Evolutionary conservation across 2,797 vertebrate genomes (phyloP).

Genomic region (Esox masquinongy): DNA sequence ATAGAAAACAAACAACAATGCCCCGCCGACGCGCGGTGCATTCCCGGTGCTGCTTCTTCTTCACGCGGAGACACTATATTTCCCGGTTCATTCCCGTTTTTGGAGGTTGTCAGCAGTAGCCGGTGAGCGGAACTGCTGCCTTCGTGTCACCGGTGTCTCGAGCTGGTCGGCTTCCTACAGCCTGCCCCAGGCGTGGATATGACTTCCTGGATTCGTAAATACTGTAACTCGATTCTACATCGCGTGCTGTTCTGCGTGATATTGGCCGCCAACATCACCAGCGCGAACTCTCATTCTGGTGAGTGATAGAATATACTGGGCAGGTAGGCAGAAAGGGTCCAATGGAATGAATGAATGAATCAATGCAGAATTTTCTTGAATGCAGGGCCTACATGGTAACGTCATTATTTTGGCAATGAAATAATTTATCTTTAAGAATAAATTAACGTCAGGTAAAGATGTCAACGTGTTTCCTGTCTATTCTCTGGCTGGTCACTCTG

Average conservation of each 20-base stretch:
- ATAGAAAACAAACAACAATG: conserved; percentile 3
- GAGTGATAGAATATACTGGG: neutral
- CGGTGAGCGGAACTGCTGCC: neutral
- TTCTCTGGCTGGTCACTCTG: neutral
- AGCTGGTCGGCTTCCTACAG: neutral
- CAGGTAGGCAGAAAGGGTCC: neutral
- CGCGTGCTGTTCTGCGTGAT: neutral
- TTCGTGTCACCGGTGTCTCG: neutral
- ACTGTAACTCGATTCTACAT: neutral
- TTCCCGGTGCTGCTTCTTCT: neutral
- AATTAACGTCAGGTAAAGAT: neutral
- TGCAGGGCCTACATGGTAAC: neutral
- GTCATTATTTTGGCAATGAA: neutral
- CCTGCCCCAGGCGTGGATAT: neutral
- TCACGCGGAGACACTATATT: neutral
- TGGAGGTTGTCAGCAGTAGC: neutral
- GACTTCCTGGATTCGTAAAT: conserved; percentile 1
- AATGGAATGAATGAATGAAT: neutral
- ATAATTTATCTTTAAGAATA: neutral
- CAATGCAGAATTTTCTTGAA: no score
- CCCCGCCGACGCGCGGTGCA: neutral
- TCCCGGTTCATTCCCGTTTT: neutral
- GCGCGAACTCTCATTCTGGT: neutral
- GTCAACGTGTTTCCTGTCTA: neutral
- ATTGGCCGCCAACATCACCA: conserved; percentile 1